A percentile compares a stretch with the other conserved stretches of the same genome.
phyloP scores from a whole-genome alignment of 2,113 vertebrate species.

The Columba livia region DNA sequence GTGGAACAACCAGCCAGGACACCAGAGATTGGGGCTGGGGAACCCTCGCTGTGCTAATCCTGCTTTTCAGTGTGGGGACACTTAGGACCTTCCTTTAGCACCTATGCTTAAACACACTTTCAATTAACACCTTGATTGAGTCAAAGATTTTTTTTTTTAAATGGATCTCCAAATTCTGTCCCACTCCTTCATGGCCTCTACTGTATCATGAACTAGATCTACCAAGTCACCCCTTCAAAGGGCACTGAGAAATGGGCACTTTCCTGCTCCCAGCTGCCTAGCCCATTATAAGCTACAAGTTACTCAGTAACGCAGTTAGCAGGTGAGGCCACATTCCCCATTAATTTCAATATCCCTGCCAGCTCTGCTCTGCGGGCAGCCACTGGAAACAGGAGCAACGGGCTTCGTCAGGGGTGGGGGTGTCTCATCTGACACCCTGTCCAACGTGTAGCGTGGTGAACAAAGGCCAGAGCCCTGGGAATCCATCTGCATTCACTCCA shows the following conservation, averaged over 20 bases:
- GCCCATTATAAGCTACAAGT: neutral
- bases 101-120: neutral
- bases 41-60: neutral
- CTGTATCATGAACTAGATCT: rapidly evolving
- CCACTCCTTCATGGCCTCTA: neutral
- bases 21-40: neutral
- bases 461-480: neutral
- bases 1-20: neutral
- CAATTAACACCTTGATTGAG: neutral
- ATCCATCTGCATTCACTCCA: neutral
- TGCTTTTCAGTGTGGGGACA: neutral
- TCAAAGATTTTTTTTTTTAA: neutral
- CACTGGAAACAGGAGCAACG: neutral
- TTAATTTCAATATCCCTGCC: neutral
- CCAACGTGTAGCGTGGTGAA: rapidly evolving
- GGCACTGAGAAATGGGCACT: neutral
- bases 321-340: neutral
- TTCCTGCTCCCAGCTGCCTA: neutral
- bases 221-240: no score
- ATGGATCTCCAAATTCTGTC: neutral
- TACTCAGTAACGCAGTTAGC: neutral
- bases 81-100: neutral
- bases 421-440: neutral
- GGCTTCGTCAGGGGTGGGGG: neutral
- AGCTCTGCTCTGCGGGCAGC: neutral